phyloP scores from a whole-genome alignment of 2,797 vertebrate species.

The Capromys pilorides region DNA sequence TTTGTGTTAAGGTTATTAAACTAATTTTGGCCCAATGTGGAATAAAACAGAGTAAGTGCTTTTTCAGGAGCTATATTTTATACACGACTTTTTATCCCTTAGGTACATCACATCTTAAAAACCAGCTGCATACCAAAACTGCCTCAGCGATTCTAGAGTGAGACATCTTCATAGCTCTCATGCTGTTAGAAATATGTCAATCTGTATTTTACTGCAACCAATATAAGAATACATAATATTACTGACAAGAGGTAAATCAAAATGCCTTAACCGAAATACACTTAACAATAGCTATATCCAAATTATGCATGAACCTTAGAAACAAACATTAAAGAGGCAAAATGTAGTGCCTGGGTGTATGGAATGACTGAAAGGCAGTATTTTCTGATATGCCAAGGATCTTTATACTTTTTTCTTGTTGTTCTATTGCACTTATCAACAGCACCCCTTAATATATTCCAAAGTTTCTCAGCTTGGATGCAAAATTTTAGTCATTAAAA shows the following conservation, averaged over 20 bases:
- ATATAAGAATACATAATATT: background rate
- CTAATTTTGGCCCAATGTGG: background rate
- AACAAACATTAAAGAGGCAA: background rate
- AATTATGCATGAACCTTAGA: conserved; percentile 6
- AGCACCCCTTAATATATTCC: background rate
- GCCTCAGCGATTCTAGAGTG: background rate
- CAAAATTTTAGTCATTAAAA: background rate
- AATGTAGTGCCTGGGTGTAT: background rate
- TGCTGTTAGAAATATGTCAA: background rate
- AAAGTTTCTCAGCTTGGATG: background rate
- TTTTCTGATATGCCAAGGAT: background rate
- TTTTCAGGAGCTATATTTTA: background rate
- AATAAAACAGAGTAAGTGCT: background rate
- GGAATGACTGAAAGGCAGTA: background rate
- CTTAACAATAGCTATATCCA: background rate
- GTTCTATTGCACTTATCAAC: background rate
- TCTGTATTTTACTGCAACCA: background rate
- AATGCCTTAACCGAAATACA: background rate
- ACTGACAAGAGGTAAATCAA: conserved; percentile 17
- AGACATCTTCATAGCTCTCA: background rate
- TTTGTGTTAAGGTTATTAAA: background rate
- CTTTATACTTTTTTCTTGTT: background rate
- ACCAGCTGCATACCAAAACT: background rate
- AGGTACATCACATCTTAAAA: background rate
- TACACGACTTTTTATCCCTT: background rate